A percentile compares a stretch with the other conserved stretches of the same genome.
These are phyloP conservation scores for Clupea harengus DNA, from an alignment of 2,113 vertebrate genomes.

Conservation along the genomic window DNA sequence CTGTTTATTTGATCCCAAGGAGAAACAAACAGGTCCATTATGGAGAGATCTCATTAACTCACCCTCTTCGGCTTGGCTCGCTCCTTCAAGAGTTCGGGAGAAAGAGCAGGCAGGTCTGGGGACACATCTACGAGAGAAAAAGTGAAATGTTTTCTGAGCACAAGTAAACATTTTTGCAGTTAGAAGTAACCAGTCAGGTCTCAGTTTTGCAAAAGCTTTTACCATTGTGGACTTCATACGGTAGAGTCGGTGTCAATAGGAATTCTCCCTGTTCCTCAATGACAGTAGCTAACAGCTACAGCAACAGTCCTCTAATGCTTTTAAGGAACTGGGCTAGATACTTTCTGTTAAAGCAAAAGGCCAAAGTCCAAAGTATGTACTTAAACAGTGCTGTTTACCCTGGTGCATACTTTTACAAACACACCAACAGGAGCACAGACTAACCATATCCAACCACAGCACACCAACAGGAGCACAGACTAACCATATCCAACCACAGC, in stretches of 20 bases:
- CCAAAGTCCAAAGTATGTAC: not conserved
- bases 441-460: too few species aligned
- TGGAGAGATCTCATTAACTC: conserved; percentile 19
- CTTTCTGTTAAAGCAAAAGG: not conserved
- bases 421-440: too few species aligned
- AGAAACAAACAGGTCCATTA: not conserved
- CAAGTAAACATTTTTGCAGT: not conserved
- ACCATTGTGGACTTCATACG: not conserved
- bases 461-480: not conserved
- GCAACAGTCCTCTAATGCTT: not conserved
- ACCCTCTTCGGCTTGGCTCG: conserved; percentile 57
- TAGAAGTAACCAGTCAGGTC: not conserved
- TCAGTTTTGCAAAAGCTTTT: not conserved
- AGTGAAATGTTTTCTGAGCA: not conserved
- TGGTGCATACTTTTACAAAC: too few species aligned
- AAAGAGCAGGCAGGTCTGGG: conserved; percentile 28
- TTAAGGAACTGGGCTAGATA: not conserved
- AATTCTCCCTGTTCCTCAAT: not conserved
- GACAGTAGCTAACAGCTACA: not conserved
- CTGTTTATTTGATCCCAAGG: not conserved
- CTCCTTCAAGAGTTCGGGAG: conserved; percentile 45
- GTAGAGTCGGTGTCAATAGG: not conserved
- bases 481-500: not conserved
- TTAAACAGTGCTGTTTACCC: too few species aligned
- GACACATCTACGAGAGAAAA: conserved; percentile 50